phyloP scores from a whole-genome alignment of 2,888 invertebrate species.

The Melanotus villosus region DNA sequence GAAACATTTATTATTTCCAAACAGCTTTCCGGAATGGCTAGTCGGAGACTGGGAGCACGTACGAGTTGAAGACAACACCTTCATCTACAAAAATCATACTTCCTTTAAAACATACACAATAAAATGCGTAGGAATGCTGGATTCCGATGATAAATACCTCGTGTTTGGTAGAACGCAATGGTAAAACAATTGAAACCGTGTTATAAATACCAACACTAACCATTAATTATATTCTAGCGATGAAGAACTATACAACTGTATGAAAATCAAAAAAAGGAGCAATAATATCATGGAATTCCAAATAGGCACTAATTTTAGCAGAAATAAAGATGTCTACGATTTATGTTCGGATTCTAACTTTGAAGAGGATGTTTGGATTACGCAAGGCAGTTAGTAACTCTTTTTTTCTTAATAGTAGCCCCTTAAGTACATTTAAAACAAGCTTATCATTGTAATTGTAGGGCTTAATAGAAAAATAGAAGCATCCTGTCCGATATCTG shows the following conservation, averaged over 20 bases:
- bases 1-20: no score
- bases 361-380: slow-evolving; percentile 72
- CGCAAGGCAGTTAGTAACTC: slow-evolving; percentile 74
- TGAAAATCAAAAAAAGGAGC: slow-evolving; percentile 73
- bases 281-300: slow-evolving; percentile 76
- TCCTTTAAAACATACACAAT: slow-evolving; percentile 71
- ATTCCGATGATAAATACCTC: slow-evolving; percentile 67
- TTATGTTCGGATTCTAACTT: slow-evolving; percentile 68
- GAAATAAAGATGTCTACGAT: slow-evolving; percentile 58
- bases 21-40: slow-evolving; percentile 75
- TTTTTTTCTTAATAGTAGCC: neutral
- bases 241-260: slow-evolving; percentile 73
- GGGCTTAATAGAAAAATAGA: slow-evolving; percentile 47
- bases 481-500: slow-evolving; percentile 74
- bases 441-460: no score
- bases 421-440: neutral
- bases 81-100: slow-evolving; percentile 70
- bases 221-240: slow-evolving; percentile 73
- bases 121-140: slow-evolving; percentile 66
- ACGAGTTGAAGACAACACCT: slow-evolving; percentile 67
- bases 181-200: slow-evolving; percentile 65
- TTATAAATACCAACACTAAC: no score
- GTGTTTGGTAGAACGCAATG: slow-evolving; percentile 72
- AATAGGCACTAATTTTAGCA: slow-evolving; percentile 66
- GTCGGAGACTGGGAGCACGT: slow-evolving; percentile 76